phyloP scores from a whole-genome alignment of 1,140 invertebrate genomes.

The Rhyzopertha dominica region DNA sequence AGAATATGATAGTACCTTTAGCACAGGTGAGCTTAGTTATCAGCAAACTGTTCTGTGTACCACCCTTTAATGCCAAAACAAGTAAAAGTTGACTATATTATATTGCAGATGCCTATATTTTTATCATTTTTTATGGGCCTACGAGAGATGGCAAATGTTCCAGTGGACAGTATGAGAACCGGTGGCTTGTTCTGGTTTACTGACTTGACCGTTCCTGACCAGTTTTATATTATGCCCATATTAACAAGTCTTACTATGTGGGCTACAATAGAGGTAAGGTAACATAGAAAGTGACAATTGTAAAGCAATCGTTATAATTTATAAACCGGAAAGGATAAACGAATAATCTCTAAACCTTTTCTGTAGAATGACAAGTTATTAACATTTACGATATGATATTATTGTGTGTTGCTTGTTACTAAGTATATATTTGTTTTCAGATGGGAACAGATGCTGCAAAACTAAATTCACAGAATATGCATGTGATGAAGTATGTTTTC shows the following conservation, averaged over 20 bases:
- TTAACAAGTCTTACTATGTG: slow-evolving; percentile 76
- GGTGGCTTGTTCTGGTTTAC: slow-evolving; percentile 93
- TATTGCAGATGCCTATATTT: slow-evolving; percentile 75
- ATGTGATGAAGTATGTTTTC: slow-evolving; percentile 68
- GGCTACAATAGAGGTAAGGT: slow-evolving; percentile 69
- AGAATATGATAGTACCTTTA: slow-evolving; percentile 73
- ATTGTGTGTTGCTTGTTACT: no score
- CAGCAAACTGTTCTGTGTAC: slow-evolving; percentile 9
- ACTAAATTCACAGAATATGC: slow-evolving; percentile 58
- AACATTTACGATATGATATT: no score
- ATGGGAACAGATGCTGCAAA: slow-evolving; percentile 72
- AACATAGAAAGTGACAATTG: not conserved
- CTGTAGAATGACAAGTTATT: slow-evolving; percentile 1
- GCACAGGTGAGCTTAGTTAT: slow-evolving; percentile 58
- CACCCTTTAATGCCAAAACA: slow-evolving; percentile 7
- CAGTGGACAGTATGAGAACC: slow-evolving; percentile 78
- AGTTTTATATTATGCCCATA: slow-evolving; percentile 81
- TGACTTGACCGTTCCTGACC: slow-evolving; percentile 87
- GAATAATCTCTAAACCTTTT: slow-evolving; percentile 2
- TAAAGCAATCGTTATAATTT: not conserved
- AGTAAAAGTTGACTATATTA: slow-evolving; percentile 5
- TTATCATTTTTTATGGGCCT: slow-evolving; percentile 86
- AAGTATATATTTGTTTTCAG: slow-evolving; percentile 45
- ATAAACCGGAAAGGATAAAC: not conserved
- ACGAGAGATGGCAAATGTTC: slow-evolving; percentile 76